Base-by-base conservation (phyloP, 1,140 invertebrate species). In the Sycophila sp. region DNA sequence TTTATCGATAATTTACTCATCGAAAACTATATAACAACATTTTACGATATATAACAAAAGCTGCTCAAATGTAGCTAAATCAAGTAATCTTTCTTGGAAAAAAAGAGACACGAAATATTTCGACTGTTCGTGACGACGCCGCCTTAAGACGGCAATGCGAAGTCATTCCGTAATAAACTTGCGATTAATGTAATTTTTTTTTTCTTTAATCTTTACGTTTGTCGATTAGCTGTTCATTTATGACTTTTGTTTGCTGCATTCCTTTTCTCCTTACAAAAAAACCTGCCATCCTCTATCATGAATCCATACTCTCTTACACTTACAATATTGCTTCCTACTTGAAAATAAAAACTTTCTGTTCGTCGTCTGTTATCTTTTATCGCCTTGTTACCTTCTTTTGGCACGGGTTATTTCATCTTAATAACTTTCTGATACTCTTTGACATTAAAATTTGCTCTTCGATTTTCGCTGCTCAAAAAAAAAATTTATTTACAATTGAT, bases 181-280 rank as follows among this genome's bases (percentile, higher is more conserved):
- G 68, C 68, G 26, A 67, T 51, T 75, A 67, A 77, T 76, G 68
- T 63, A 73, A 63, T 76, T 77, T 71, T 81, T 75, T 77, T 63
- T 68, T 71, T 77, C 47, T 74, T 76, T 77, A 75, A 71, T 77
- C 80, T 81, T 76, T 81, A 84, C 80, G 75, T 79, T 77, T 75
- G 71, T 81, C 81, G 73, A 83, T 75, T 83, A 85, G 84, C 85
- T 89, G 88, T 89, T 88, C 87, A 89, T 87, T 89, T 85, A 87
- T 85, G 77, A 87, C 86, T 88, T 88, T 89, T 91, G 51, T 85
- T 89, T 90, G 87, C 88, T 89, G 84, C 88, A 87, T 87, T 87
- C 86, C 82, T 80, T 77, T 74, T 77, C 77, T 77, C 79, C 76
- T 75, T 36, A 53, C 59, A 38, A 56, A 30, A 72, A 47, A 59